Evolutionary conservation across 2,888 invertebrate genomes (phyloP), one percentile per base, ranked within the genome.

Genomic region (Xanthorhoe designata): DNA sequence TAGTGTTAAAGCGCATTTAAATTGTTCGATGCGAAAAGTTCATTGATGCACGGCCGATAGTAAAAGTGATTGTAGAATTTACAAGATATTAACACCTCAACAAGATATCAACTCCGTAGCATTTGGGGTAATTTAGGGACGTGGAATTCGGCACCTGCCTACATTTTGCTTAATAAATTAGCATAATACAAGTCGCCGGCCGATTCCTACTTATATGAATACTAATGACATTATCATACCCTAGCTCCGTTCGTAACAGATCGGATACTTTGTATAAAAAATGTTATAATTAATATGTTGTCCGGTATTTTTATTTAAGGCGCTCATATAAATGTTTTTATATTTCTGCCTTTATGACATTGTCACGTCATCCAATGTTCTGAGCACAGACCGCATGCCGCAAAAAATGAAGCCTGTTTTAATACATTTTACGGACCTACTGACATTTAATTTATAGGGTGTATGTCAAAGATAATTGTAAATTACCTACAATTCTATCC

Each of bases 291-390:
- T 42, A 42, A 42, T 42, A 42, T 13, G 38, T 42, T 42, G 38
- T 42, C 38, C 38, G 38, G 3, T 42, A 42, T 42, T 42, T 42
- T 42, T 42, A 42, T 42, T 42, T 13, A 13, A 42, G 38, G 0
- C 10, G 38, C 13, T 42, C 38, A 13, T 35, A 35, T 35, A 35
- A 35, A 35, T 13, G 38, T 42, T 42, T 42, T 42, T 42, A 42
- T 42, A 13, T 42, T 42, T 9, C 35, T 35, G 8, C 38, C 13
- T 42, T 42, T 42, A 17, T 35, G 13, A 38, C 42, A 24, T n/a
- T 61, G 61, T 58, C 61, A 42, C 58, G 61, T 58, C 61, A 42
- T 50, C 62, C 62, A 59, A 62, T 47, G 66, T 51, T 55, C 45
- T 35, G 42, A 18, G 18, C 66, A 62, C n/a, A 58, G 51, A 62